Base-by-base conservation (phyloP, 2,797 vertebrate species). In the Pogonophryne albipinna region DNA sequence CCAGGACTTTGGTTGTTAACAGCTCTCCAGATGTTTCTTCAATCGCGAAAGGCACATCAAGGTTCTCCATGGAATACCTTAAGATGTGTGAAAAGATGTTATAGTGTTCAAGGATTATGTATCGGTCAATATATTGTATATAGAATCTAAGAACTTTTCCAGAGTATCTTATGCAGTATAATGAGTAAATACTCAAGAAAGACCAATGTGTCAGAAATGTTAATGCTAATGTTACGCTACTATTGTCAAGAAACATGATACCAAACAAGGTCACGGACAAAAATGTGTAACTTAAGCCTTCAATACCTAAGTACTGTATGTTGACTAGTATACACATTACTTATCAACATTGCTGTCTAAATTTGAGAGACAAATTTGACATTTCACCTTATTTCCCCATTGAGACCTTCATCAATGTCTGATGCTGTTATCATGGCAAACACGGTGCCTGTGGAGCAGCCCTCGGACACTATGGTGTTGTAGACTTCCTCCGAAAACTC, bases 1-100 rank as follows among this genome's bases (percentile, higher is more conserved):
- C 94, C 80, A 95, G 80, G 9, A 51, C 17, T 31, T 78, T 79
- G 10, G 87, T 87, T 38, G 90, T 95, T 44, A 93, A 88, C 51
- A 96, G 80, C 74, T 94, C 93, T 67, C 94, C 95, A 52, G 91
- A 91, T 46, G 83, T 89, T 88, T 93, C 89, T 46, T 94, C 92
- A 69, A 95, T 91, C 44, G 90, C 85, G 67, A 96, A 95, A 8
- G 91, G 93, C 63, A 74, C 76, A 78, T 88, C 72, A 3, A 34
- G 15, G 19, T 80, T 85, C 61, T 92, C 87, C 61, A 95, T 70
- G 58, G 84, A 94, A 90, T 94, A 96, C 61, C 95, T 95, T 55
- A 75, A 84, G 44, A 34, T 38, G 50, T 70, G n/a, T 27, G 1
- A 65, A 73, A 44, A 60, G 3, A 63, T 57, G 10, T 11, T 57